Evolutionary conservation across 2,888 invertebrate species (phyloP), one percentile per base, ranked within the genome.

Genomic region (Argyra leucocephala): DNA sequence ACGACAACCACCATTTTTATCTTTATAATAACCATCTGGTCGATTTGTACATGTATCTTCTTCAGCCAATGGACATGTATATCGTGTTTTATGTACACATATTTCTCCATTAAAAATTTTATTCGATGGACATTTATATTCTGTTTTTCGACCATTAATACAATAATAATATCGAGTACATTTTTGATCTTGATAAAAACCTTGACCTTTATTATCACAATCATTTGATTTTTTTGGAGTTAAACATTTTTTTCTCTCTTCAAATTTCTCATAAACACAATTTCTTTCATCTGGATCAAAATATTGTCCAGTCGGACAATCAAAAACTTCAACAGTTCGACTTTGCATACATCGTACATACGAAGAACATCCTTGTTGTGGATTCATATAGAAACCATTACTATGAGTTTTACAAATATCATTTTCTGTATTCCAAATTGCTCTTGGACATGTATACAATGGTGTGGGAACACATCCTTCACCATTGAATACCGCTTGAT

Each of bases 141-240:
- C 77, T 0, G 84, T 84, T 67, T 82, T 77, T 18, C 75, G 74
- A 1, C 84, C 84, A 65, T 80, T 79, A 21, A 83, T 82, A 72
- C 86, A 86, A 75, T 83, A 83, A 74, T 82, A 84, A 75, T 85
- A 86, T 10, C 78, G 79, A 59, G 76, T 78, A 74, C 85, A 85
- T 24, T 79, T 80, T 0, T 66, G 22, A 67, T 84, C 83, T 69
- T 82, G 82, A 72, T 84, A 84, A 60, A 73, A 73, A 5, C 76
- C 76, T 18, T 71, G 68, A 2, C 72, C 69, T 24, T 73, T 70
- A 22, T 70, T 72, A 22, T 66, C 65, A 64, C 76, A 77, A 36
- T 74, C 73, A 22, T 67, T 69, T 0, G 74, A 69, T 37, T 71
- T 66, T 7, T 70, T 68, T 9, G 67, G 67, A 4, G 74, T 72